Evolutionary conservation across 2,797 vertebrate species (phyloP).

Genomic region (Aplochiton taeniatus): DNA sequence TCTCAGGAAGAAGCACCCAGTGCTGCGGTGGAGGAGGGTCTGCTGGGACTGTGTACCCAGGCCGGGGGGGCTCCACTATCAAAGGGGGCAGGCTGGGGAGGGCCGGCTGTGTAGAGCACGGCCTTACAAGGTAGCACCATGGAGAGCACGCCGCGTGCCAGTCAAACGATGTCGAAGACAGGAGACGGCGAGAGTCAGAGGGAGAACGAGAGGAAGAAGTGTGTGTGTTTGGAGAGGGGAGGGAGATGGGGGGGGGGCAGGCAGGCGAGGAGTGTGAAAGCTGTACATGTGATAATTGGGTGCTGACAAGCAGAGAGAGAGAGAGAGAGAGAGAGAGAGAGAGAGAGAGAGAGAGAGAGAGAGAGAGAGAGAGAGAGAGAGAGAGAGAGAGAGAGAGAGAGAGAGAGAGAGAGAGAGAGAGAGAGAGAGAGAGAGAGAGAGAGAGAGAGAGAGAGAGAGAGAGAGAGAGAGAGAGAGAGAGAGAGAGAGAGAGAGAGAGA

Average conservation of each 20-base stretch:
- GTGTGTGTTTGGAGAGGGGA: constrained; percentile 10
- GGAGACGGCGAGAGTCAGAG: constrained; percentile 10
- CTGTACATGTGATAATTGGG: constrained; percentile 63
- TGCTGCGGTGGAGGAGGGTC: not conserved
- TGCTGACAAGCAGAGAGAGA: constrained; percentile 50
- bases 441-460: constrained; percentile 12
- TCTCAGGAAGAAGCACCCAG: too few species aligned
- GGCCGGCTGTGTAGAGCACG: not conserved
- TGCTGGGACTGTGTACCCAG: constrained; percentile 2
- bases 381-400: constrained; percentile 28
- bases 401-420: constrained; percentile 12
- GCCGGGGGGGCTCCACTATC: too few species aligned
- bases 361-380: constrained; percentile 12
- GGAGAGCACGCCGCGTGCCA: constrained; percentile 14
- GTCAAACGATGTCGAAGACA: constrained; percentile 17
- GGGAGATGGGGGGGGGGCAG: constrained; percentile 32
- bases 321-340: constrained; percentile 12
- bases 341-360: constrained; percentile 28
- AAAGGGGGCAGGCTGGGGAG: too few species aligned
- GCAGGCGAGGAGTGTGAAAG: constrained; percentile 22
- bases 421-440: constrained; percentile 28
- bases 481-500: constrained; percentile 12
- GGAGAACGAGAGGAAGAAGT: not conserved
- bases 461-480: constrained; percentile 28
- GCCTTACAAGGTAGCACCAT: constrained; percentile 8